Evolutionary conservation across 2,888 invertebrate species (phyloP).

Genomic region (Argyresthia goedartella): DNA sequence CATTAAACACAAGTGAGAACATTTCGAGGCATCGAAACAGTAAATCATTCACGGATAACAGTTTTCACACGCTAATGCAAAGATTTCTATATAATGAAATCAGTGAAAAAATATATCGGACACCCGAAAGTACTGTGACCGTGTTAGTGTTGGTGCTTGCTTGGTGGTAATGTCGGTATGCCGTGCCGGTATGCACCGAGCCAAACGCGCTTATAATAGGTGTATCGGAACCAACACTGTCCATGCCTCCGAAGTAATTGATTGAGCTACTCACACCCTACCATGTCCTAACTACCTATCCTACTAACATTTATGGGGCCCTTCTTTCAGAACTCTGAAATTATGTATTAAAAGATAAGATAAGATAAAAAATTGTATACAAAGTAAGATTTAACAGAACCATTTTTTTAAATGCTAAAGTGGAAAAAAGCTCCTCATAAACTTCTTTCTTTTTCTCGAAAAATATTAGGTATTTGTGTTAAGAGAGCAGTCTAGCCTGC

Average conservation of each 20-base stretch:
- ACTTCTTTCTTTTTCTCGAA: too few species aligned
- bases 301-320: too few species aligned
- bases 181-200: constrained; percentile 47
- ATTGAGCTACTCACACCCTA: constrained; percentile 36
- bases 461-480: too few species aligned
- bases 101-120: constrained; percentile 54
- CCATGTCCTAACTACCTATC: too few species aligned
- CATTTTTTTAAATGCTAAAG: too few species aligned
- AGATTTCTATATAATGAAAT: constrained; percentile 34
- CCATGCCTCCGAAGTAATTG: constrained; percentile 53
- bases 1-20: neutral
- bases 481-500: too few species aligned
- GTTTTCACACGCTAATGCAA: constrained; percentile 50
- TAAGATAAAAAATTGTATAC: too few species aligned
- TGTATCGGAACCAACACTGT: constrained; percentile 47
- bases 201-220: constrained; percentile 65
- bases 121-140: constrained; percentile 58
- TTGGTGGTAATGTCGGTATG: constrained; percentile 50
- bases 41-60: constrained; percentile 25
- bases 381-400: too few species aligned
- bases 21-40: neutral
- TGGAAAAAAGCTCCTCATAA: too few species aligned
- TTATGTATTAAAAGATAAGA: too few species aligned
- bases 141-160: constrained; percentile 40
- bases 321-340: too few species aligned